A percentile compares a stretch with the other conserved stretches of the same genome.
Evolutionary conservation across 2,888 invertebrate species (phyloP).

Genomic region (Nymphalis urticae): DNA sequence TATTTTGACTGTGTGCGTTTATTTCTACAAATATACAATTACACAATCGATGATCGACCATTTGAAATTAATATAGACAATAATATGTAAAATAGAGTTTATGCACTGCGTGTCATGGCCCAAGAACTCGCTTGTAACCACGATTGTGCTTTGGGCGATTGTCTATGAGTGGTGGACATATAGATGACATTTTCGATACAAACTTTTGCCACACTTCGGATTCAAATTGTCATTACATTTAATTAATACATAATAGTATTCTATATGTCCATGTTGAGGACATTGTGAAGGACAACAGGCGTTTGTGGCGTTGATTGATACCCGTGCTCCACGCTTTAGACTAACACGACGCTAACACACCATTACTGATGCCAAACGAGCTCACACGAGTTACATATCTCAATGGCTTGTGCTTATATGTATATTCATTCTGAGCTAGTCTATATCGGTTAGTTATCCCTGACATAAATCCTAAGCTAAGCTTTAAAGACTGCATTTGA

Average conservation of each 20-base stretch:
- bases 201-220: not conserved
- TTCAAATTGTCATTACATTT: not conserved
- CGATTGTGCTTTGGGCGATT: conserved; percentile 64
- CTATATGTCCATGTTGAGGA: conserved; percentile 46
- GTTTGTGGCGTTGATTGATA: conserved; percentile 63
- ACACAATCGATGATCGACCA: not conserved
- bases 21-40: conserved; percentile 14
- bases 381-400: conserved; percentile 13
- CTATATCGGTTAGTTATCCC: not conserved
- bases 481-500: not conserved
- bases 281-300: conserved; percentile 60
- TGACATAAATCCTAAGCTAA: not conserved
- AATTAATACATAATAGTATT: conserved; percentile 17
- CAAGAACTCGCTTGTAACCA: conserved; percentile 39
- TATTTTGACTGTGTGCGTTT: conserved; percentile 31
- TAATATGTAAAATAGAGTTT: conserved; percentile 12
- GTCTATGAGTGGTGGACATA: conserved; percentile 57
- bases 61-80: too few species aligned
- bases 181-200: conserved; percentile 23
- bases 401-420: conserved; percentile 25
- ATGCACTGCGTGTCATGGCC: conserved; percentile 41
- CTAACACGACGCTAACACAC: conserved; percentile 42
- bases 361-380: conserved; percentile 24
- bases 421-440: conserved; percentile 15
- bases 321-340: conserved; percentile 54